Evolutionary conservation across 2,888 invertebrate genomes (phyloP).

Genomic region (Eumacrocentrus americanus): DNA sequence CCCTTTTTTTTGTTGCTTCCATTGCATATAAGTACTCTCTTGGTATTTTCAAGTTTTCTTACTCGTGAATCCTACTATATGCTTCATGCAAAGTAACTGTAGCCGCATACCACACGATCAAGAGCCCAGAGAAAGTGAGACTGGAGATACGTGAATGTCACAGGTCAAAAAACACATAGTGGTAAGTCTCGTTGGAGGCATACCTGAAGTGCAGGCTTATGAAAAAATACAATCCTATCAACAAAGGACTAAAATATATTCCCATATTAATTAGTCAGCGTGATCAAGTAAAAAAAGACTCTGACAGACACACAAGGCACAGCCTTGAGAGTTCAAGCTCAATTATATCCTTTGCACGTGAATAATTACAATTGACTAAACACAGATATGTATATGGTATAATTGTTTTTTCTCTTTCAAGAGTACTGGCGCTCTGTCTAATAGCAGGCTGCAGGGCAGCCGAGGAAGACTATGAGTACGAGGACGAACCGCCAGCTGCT

Average conservation of each 20-base stretch:
- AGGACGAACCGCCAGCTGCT: constrained; percentile 46
- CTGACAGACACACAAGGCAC: too few species aligned
- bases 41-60: too few species aligned
- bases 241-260: background rate
- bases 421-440: constrained; percentile 46
- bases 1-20: constrained; percentile 4
- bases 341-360: background rate
- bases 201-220: constrained; percentile 5
- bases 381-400: too few species aligned
- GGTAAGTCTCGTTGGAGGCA: constrained; percentile 10
- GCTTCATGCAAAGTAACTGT: background rate
- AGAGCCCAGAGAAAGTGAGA: constrained; percentile 55
- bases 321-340: too few species aligned
- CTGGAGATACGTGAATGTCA: constrained; percentile 54
- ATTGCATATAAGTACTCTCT: too few species aligned
- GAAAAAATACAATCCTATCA: background rate
- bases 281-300: too few species aligned
- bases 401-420: constrained; percentile 30
- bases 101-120: constrained; percentile 36
- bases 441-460: constrained; percentile 46
- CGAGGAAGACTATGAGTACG: constrained; percentile 54
- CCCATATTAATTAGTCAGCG: too few species aligned
- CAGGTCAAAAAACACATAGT: constrained; percentile 50
- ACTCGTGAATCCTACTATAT: constrained; percentile 7
- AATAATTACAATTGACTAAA: too few species aligned